Percentiles rank a stretch among this genome's conserved stretches.
phyloP scores from a whole-genome alignment of 35 echinoderm and acorn worm species.

The Lytechinus variegatus region DNA sequence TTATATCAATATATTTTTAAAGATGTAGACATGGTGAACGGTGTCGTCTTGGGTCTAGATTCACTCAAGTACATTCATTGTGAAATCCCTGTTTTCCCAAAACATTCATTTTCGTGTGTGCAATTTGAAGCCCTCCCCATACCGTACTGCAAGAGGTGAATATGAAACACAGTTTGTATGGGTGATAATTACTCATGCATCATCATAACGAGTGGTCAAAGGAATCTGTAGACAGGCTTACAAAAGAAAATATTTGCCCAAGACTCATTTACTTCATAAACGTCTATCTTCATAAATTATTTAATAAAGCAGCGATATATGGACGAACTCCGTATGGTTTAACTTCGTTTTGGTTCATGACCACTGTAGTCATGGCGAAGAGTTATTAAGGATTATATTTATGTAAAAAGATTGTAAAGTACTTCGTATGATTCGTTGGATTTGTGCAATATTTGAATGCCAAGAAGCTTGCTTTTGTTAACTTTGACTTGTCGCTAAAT shows the following conservation, averaged over 20 bases:
- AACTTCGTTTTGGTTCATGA: background rate
- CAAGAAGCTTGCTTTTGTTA: background rate
- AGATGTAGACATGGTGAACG: too few species aligned
- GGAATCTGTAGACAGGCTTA: background rate
- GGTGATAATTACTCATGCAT: background rate
- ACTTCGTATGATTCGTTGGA: constrained; percentile 10
- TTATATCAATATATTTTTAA: too few species aligned
- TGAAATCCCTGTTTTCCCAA: background rate
- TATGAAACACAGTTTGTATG: background rate
- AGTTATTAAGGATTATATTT: background rate
- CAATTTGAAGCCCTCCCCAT: background rate
- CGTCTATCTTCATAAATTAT: constrained; percentile 30
- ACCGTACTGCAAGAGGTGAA: background rate
- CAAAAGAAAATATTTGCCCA: background rate
- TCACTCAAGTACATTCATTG: too few species aligned
- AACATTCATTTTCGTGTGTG: background rate
- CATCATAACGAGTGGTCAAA: constrained; percentile 21
- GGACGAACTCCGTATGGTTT: background rate
- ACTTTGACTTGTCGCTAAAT: background rate
- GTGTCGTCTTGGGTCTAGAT: too few species aligned
- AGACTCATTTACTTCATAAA: constrained; percentile 24
- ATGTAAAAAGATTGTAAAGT: background rate
- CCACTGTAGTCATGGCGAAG: background rate
- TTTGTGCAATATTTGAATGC: constrained; percentile 1
- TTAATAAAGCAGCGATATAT: background rate